Conservation (phyloP, 1,140 invertebrate species). For the Ruditapes philippinarum region DNA sequence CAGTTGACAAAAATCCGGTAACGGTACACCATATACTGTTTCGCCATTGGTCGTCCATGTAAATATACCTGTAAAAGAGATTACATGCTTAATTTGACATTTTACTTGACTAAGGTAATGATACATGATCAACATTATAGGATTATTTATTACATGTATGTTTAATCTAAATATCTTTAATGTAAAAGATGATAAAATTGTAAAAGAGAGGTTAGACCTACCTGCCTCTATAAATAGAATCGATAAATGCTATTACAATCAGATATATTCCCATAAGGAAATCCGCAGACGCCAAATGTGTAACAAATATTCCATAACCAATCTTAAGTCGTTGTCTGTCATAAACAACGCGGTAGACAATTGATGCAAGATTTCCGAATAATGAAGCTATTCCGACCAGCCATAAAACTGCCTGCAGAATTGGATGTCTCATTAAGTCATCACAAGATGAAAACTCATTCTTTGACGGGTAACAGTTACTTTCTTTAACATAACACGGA, state of each 20-base stretch:
- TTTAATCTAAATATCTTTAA: background rate
- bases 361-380: slow-evolving; percentile 69
- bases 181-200: too few relatives aligned
- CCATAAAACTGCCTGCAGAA: slow-evolving; percentile 75
- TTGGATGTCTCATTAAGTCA: slow-evolving; percentile 68
- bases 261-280: slow-evolving; percentile 83
- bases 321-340: slow-evolving; percentile 52
- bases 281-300: slow-evolving; percentile 79
- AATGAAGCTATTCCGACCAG: slow-evolving; percentile 70
- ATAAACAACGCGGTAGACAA: slow-evolving; percentile 56
- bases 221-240: slow-evolving; percentile 72
- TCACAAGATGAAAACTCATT: slow-evolving; percentile 76
- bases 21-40: slow-evolving; percentile 70
- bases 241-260: slow-evolving; percentile 78
- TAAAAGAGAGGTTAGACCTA: slow-evolving; percentile 37
- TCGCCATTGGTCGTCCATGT: slow-evolving; percentile 72
- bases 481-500: slow-evolving; percentile 46
- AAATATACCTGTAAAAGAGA: background rate
- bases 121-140: too few relatives aligned
- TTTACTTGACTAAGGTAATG: background rate
- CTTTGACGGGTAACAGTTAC: slow-evolving; percentile 67
- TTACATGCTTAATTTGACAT: background rate
- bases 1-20: slow-evolving; percentile 76
- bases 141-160: background rate
- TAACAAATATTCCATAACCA: slow-evolving; percentile 74